Evolutionary conservation across 2,113 vertebrate species (phyloP), one percentile per base, ranked within the genome.

Genomic region (Hylia prasina): DNA sequence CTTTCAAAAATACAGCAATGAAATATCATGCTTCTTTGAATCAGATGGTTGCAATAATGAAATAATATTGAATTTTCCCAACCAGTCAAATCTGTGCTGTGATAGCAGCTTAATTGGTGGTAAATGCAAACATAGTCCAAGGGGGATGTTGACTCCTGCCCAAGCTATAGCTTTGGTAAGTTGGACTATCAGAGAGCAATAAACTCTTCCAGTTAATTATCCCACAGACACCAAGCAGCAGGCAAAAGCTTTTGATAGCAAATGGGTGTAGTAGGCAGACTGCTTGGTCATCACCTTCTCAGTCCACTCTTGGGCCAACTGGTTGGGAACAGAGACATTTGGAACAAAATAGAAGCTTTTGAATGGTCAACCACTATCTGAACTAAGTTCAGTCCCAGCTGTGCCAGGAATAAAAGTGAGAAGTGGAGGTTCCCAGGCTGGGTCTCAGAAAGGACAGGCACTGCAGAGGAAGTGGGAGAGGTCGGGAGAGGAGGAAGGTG

Each of bases 381-480:
- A 91, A 75, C 57, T 21, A 73, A 71, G 19, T 56, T 90, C 18
- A 61, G 31, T 48, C 40, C 31, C 58, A 51, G 22, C 25, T 80
- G 27, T 60, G 71, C 12, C 35, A 71, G 30, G 63, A 86, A 69
- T 20, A 68, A 56, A 87, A 85, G 70, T 31, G 13, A 39, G 25
- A 81, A 15, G 0, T 47, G 25, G 31, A 53, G 45, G 51, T 66
- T 77, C 39, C 54, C n/a, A 64, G 48, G 44, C 44, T 68, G 25
- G 23, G 51, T 54, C 44, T 65, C 23, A 40, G 76, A n/a, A 89
- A 40, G 54, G 73, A 61, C 35, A 86, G 44, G 48, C 33, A 25
- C 14, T 23, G 39, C 1, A 0, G 33, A 66, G 23, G 39, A 58
- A 66, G 35, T 4, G 1, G 30, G 1, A 13, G 25, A 69, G 31